These are phyloP conservation scores for Ditylenchus weischeri DNA, from an alignment of 2,888 invertebrate species.

Conservation along the genomic window DNA sequence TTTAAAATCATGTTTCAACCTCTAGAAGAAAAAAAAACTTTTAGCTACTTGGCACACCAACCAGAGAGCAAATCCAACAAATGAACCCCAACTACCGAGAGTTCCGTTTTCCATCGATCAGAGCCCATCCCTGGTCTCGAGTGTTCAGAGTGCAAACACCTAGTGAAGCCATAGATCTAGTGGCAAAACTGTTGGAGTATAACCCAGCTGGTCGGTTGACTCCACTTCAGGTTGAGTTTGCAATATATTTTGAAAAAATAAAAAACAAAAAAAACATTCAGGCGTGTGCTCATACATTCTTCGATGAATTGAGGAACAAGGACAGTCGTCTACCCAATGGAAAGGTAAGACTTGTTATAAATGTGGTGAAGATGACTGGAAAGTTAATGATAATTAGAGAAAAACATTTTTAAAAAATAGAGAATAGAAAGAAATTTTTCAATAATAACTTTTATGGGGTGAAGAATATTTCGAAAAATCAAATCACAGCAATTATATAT, in stretches of 20 bases:
- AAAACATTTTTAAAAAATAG: too few relatives aligned
- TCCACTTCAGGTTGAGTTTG: slow-evolving; percentile 9
- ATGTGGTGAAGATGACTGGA: too few relatives aligned
- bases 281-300: slow-evolving; percentile 96
- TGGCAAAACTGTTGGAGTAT: slow-evolving; percentile 69
- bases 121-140: slow-evolving; percentile 95
- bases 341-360: slow-evolving; percentile 61
- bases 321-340: slow-evolving; percentile 81
- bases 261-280: slow-evolving; percentile 64
- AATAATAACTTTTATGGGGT: too few relatives aligned
- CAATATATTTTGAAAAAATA: too few relatives aligned
- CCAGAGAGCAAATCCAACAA: slow-evolving; percentile 96
- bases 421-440: too few relatives aligned
- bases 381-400: too few relatives aligned
- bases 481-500: too few relatives aligned
- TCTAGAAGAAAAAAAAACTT: background rate
- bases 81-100: slow-evolving; percentile 99
- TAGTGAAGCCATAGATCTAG: slow-evolving; percentile 69
- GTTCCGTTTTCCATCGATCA: slow-evolving; percentile 99
- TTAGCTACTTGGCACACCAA: slow-evolving; percentile 81
- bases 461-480: too few relatives aligned
- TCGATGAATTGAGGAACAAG: slow-evolving; percentile 89
- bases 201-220: slow-evolving; percentile 82
- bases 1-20: too few relatives aligned
- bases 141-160: slow-evolving; percentile 64